These are phyloP conservation scores for Pseudois nayaur DNA, from an alignment of 2,113 vertebrate species.

Conservation along the genomic window DNA sequence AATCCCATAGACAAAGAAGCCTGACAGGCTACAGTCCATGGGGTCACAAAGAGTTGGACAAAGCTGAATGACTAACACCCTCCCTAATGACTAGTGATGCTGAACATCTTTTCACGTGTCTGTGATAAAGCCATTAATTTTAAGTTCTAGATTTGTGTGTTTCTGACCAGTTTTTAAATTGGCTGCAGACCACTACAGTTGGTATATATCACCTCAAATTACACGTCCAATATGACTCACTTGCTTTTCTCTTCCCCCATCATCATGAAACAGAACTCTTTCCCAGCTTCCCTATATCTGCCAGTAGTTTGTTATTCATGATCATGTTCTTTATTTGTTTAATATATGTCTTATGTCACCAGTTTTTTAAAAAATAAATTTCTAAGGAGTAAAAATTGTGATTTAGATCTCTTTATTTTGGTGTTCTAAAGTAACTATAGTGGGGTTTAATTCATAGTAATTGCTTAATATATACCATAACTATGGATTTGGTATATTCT, in stretches of 20 bases:
- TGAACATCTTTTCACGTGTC: neutral
- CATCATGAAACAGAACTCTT: neutral
- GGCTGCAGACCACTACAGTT: neutral
- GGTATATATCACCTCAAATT: neutral
- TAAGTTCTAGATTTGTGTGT: neutral
- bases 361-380: neutral
- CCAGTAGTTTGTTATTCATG: neutral
- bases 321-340: neutral
- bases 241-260: neutral
- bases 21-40: neutral
- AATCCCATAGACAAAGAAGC: neutral
- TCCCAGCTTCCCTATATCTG: neutral
- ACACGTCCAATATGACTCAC: neutral
- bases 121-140: neutral
- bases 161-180: neutral
- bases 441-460: neutral
- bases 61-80: neutral
- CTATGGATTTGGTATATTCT: neutral
- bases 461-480: conserved; percentile 16
- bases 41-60: neutral
- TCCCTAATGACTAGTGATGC: neutral
- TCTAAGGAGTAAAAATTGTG: neutral
- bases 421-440: neutral
- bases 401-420: neutral
- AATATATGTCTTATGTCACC: neutral